phyloP scores from a whole-genome alignment of 2,797 vertebrate genomes.

The Gymnothorax reevesii region DNA sequence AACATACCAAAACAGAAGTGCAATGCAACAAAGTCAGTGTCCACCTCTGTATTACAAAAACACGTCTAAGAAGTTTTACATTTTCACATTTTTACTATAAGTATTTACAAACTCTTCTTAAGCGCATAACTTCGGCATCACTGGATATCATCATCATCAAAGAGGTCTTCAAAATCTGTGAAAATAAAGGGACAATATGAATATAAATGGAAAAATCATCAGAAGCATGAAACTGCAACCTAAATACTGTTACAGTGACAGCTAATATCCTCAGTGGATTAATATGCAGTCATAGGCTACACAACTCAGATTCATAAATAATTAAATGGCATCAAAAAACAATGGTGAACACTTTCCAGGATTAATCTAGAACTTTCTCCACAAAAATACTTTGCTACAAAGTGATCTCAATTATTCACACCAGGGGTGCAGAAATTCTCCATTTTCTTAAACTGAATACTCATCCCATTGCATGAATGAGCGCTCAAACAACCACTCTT shows the following conservation, averaged over 20 bases:
- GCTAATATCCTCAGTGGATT: neutral
- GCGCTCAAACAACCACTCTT: neutral
- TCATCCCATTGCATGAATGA: too few relatives aligned
- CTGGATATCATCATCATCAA: slow-evolving; percentile 61
- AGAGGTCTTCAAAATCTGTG: slow-evolving; percentile 60
- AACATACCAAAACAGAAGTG: slow-evolving; percentile 34
- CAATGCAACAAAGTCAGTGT: slow-evolving; percentile 57
- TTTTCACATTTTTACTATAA: slow-evolving; percentile 42
- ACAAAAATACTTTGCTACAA: neutral
- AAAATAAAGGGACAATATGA: neutral
- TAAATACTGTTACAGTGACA: neutral
- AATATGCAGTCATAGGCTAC: neutral
- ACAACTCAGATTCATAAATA: neutral
- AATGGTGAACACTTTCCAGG: neutral
- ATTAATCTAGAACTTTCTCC: neutral
- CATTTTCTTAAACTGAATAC: too few relatives aligned
- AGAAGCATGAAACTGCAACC: neutral
- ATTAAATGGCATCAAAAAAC: neutral
- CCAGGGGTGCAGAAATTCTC: too few relatives aligned
- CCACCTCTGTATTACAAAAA: slow-evolving; percentile 29
- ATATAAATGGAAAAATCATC: neutral
- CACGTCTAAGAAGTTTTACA: neutral
- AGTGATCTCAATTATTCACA: neutral
- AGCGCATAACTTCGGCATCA: slow-evolving; percentile 32
- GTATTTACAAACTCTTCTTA: slow-evolving; percentile 12